A percentile compares a stretch with the other conserved stretches of the same genome.
phyloP scores from a whole-genome alignment of 2,113 vertebrate species.

The Ranitomeya imitator region DNA sequence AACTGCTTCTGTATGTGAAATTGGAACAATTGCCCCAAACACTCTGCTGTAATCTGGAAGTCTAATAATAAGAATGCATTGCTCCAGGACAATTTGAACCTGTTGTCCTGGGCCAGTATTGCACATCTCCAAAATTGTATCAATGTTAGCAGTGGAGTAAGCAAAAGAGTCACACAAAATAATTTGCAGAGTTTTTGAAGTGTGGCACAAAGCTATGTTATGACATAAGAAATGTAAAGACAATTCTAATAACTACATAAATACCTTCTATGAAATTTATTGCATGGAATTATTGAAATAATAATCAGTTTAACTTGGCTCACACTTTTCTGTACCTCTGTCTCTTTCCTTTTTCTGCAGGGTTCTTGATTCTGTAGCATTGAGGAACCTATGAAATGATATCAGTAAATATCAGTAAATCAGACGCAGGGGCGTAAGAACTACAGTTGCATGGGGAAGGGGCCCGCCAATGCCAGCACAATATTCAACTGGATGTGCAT shows the following conservation, averaged over 20 bases:
- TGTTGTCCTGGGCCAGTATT: constrained; percentile 59
- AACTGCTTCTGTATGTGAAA: constrained; percentile 61
- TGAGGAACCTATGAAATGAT: no score
- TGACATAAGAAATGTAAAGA: constrained; percentile 54
- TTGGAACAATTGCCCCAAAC: constrained; percentile 55
- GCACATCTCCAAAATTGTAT: constrained; percentile 52
- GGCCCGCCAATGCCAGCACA: no score
- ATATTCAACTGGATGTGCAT: no score
- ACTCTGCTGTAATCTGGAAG: constrained; percentile 61
- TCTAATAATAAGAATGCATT: constrained; percentile 43
- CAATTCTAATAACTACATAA: constrained; percentile 14
- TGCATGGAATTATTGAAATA: no score
- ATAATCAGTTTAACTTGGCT: no score
- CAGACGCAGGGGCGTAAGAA: no score
- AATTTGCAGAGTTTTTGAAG: constrained; percentile 33
- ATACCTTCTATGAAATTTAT: no score
- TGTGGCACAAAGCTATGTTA: constrained; percentile 23
- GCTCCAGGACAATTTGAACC: constrained; percentile 32
- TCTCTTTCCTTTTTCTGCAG: no score
- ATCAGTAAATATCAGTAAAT: no score
- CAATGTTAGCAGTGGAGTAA: constrained; percentile 58
- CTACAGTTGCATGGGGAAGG: no score
- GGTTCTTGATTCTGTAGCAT: no score
- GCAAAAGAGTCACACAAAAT: constrained; percentile 36
- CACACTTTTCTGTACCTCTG: no score